Conservation (phyloP, 2,113 vertebrate species). For the Craseonycteris thonglongyai region DNA sequence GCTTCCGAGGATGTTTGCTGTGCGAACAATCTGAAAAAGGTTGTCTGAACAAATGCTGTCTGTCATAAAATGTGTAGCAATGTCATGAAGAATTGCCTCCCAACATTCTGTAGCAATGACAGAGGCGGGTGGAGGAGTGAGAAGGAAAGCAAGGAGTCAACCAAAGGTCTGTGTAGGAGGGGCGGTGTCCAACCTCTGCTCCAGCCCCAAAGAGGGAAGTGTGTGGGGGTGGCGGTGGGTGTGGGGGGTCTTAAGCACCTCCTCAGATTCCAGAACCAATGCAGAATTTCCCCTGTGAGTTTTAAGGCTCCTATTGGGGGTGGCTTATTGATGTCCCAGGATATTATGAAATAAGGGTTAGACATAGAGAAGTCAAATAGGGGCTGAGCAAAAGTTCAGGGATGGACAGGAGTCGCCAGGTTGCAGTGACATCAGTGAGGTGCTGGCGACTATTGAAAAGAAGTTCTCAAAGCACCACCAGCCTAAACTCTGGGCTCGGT, state of each 20-base stretch:
- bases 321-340: background rate
- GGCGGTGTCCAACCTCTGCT: background rate
- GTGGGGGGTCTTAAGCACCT: background rate
- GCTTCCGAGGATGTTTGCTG: background rate
- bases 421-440: background rate
- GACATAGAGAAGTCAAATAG: background rate
- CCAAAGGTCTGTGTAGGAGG: background rate
- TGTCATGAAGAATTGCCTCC: background rate
- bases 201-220: background rate
- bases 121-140: background rate
- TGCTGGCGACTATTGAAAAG: background rate
- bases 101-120: background rate
- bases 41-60: background rate
- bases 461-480: background rate
- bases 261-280: background rate
- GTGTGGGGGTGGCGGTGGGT: no score
- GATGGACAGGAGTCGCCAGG: background rate
- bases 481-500: fast-evolving
- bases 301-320: background rate
- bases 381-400: background rate
- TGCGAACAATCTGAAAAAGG: background rate
- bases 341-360: background rate
- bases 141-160: background rate
- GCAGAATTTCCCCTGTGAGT: background rate
- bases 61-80: background rate